Evolutionary conservation across 2,888 invertebrate species (phyloP), one percentile per base, ranked within the genome.

Genomic region (Caradrina clavipalpis): DNA sequence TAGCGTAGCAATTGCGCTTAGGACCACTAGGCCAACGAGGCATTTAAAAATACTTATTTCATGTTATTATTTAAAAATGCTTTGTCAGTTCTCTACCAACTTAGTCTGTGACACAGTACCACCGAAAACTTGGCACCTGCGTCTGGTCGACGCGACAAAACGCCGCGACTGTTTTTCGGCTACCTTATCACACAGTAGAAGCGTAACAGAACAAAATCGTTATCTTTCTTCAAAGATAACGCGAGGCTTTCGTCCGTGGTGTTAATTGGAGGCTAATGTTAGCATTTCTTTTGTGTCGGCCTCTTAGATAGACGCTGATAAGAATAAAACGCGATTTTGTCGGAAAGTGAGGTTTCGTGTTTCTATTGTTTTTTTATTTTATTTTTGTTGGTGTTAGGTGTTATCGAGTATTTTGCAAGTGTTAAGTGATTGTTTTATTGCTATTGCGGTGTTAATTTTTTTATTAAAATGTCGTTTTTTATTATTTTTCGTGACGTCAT

Each of bases 211-310:
- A 90, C 91, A 90, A 86, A 76, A 89, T 86, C 86, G 39, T 93
- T 93, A 94, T 93, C 92, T 87, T 71, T 69, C 65, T 58, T 61
- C 22, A 63, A 72, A 87, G 91, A 92, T 91, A 92, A 88, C 83
- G 54, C 63, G 65, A 78, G 80, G 78, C 83, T 87, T 88, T 89
- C 76, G 80, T 82, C 86, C 74, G 81, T 83, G 86, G 90, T 91
- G 93, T 93, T 94, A 94, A 94, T 95, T 94, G 89, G 87, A 83
- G 83, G 82, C 87, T 89, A 89, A 89, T 89, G 87, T 82, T 80
- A 72, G 76, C 73, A 77, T 86, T 82, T 84, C 85, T 84, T 88
- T 86, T 85, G 81, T 85, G 83, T 69, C 47, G 47, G 60, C 60
- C 59, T 58, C 35, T 63, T 80, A 86, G 88, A 87, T 87, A 79